phyloP scores from a whole-genome alignment of 1,140 invertebrate genomes.

The Euwallacea similis region DNA sequence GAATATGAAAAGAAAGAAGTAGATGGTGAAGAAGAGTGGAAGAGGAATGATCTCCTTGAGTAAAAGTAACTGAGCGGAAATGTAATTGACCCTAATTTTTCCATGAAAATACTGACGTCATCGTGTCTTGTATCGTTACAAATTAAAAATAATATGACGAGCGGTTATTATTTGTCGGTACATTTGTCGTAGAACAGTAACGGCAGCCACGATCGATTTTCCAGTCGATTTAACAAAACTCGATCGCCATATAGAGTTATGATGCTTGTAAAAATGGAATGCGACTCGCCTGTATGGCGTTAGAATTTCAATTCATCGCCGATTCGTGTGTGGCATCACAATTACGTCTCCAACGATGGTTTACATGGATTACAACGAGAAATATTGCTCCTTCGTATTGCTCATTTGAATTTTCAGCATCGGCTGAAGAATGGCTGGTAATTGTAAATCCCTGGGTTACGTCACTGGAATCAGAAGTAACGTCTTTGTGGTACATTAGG shows the following conservation, averaged over 20 bases:
- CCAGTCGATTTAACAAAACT: slow-evolving; percentile 1
- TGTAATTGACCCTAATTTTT: no score
- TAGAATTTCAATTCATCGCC: slow-evolving; percentile 11
- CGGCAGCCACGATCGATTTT: background rate
- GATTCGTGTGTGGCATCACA: slow-evolving; percentile 19
- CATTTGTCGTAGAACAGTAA: background rate
- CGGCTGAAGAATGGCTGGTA: background rate
- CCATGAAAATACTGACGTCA: no score
- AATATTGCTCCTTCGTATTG: slow-evolving; percentile 10
- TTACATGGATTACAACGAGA: slow-evolving; percentile 14
- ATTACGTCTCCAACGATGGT: background rate
- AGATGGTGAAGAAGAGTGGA: no score
- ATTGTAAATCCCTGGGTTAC: no score
- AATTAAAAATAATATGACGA: no score
- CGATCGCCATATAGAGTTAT: slow-evolving; percentile 14
- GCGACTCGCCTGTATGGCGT: slow-evolving; percentile 18
- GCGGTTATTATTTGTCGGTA: no score
- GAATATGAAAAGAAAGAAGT: no score
- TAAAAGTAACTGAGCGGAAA: no score
- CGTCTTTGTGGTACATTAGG: no score
- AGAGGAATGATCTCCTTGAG: no score
- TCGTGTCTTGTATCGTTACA: no score
- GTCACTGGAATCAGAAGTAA: no score
- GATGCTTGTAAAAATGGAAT: slow-evolving; percentile 24
- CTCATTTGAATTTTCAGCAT: slow-evolving; percentile 12